Evolutionary conservation across 1,140 invertebrate species (phyloP), one percentile per base, ranked within the genome.

Genomic region (Armadillidium nasatum): DNA sequence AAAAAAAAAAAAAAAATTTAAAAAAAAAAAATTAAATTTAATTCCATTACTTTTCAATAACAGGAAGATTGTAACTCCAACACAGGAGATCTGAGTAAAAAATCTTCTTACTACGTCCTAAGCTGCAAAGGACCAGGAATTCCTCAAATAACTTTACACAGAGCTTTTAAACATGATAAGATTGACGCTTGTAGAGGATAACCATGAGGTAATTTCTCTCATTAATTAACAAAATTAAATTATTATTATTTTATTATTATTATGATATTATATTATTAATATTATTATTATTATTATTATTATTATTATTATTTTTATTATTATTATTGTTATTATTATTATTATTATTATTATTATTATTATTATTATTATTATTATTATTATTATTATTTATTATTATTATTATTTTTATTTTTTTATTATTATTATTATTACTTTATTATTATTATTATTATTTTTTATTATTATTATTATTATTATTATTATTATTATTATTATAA

Each of bases 101-200:
- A 88, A 71, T 89, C 87, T 46, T 87, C 88, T 0, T 88, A 90
- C 82, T 91, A 92, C 82, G 87, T 89, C 4, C 85, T 94, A 60
- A 89, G 88, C 69, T 97, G 95, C 83, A 87, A 92, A n/a, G 92
- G 91, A 50, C 88, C 88, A 0, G 86, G 85, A 71, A 88, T 89
- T 87, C 87, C 88, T 60, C 87, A 84, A 10, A 74, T 81, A 11
- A 80, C 82, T 23, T 73, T 86, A 45, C 83, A 84, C 46, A 22
- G 70, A 10, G 71, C 81, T 10, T 33, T 73, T 21, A 76, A 78
- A 71, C 76, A 78, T 70, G 46, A 66, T 15, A n/a, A 45, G 79
- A 21, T 75, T 82, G 44, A 23, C 71, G 72, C 73, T 82, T 13
- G 44, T 82, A 19, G 80, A 79, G 44, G 80, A 82, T 50, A 82